Conservation (phyloP, 2,113 vertebrate species). For the Peromyscus californicus region DNA sequence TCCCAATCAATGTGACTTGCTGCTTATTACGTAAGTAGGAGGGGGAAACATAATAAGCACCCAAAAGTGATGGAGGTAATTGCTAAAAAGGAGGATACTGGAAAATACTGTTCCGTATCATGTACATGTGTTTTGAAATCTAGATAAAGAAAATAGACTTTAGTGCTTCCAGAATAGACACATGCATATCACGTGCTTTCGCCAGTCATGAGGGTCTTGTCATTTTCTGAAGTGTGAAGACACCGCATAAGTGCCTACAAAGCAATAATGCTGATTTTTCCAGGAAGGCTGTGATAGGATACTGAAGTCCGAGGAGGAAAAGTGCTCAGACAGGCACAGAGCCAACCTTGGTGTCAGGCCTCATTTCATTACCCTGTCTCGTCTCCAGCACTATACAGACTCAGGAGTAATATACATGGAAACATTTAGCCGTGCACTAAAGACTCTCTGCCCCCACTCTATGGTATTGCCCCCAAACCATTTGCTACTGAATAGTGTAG, state of each 20-base stretch:
- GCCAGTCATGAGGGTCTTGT: not conserved
- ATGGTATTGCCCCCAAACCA: not conserved
- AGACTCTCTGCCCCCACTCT: not conserved
- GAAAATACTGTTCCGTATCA: not conserved
- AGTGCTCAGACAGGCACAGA: not conserved
- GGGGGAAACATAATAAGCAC: not conserved
- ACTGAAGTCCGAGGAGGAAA: not conserved
- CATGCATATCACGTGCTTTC: not conserved
- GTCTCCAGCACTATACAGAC: not conserved
- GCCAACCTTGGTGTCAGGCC: not conserved
- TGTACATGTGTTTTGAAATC: conserved; percentile 24
- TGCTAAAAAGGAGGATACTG: not conserved
- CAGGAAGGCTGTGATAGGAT: not conserved
- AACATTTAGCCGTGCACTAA: not conserved
- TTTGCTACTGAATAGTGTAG: not conserved
- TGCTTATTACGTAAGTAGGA: not conserved
- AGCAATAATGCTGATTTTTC: conserved; percentile 2
- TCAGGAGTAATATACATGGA: not conserved
- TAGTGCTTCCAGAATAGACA: not conserved
- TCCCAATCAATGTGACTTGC: not conserved
- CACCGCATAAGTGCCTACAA: not conserved
- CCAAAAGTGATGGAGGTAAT: conserved; percentile 1
- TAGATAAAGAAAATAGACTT: not conserved
- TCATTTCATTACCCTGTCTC: not conserved
- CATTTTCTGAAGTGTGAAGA: not conserved